Conservation (phyloP, 2,888 invertebrate genomes). For the Ectemnius continuus region DNA sequence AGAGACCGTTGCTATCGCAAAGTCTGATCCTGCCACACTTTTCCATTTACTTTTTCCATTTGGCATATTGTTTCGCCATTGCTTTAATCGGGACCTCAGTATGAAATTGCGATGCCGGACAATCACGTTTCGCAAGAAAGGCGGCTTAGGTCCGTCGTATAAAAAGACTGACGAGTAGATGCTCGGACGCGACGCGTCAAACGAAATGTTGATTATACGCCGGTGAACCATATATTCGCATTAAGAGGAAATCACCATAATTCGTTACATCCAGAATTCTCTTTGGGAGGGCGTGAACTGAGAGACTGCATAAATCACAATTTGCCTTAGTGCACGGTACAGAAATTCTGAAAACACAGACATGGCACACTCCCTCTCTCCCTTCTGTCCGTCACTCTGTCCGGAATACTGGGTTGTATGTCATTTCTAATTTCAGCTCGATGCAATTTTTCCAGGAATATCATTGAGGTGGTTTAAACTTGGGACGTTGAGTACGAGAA, state of each 20-base stretch:
- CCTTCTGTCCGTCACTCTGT: too few species aligned
- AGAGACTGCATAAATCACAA: slow-evolving; percentile 58
- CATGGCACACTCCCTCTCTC: too few species aligned
- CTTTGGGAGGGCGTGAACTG: slow-evolving; percentile 56
- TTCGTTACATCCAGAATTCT: slow-evolving; percentile 60
- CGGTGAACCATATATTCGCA: slow-evolving; percentile 57
- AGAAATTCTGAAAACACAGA: slow-evolving; percentile 43
- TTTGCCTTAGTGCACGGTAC: slow-evolving; percentile 50
- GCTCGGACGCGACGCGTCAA: slow-evolving; percentile 28
- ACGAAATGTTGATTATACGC: slow-evolving; percentile 51
- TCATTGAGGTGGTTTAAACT: too few species aligned
- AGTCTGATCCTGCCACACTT: slow-evolving; percentile 41
- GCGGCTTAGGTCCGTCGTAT: too few species aligned
- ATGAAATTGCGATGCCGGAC: too few species aligned
- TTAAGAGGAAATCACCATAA: slow-evolving; percentile 55
- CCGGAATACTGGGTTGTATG: too few species aligned
- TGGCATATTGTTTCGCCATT: slow-evolving; percentile 28
- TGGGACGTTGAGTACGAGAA: too few species aligned
- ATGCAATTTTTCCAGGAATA: too few species aligned
- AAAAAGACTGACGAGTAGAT: background rate
- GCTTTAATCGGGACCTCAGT: too few species aligned
- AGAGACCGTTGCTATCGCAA: slow-evolving; percentile 50
- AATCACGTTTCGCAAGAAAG: too few species aligned
- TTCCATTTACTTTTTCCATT: slow-evolving; percentile 54
- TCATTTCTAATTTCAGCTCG: too few species aligned